phyloP scores from a whole-genome alignment of 2,113 vertebrate species.

The Bujurquina vittata region DNA sequence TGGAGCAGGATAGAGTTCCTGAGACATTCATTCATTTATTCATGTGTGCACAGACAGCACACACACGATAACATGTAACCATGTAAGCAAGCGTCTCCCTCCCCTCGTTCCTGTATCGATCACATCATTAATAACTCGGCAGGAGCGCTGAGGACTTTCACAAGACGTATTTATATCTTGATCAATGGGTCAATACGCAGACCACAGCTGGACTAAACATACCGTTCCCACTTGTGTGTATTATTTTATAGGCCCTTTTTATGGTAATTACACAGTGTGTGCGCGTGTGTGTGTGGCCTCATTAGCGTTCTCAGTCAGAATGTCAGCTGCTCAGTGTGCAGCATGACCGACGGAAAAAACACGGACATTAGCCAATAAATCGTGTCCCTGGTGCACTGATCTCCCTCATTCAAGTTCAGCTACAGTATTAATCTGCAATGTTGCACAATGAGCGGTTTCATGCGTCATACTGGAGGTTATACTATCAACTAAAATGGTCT shows the following conservation, averaged over 20 bases:
- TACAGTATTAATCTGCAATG: rapidly evolving
- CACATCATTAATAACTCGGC: slow-evolving; percentile 52
- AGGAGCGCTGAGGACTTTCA: slow-evolving; percentile 23
- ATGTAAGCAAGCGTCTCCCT: rapidly evolving
- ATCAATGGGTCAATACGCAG: slow-evolving; percentile 38
- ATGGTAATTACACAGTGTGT: not conserved
- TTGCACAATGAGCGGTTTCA: not conserved
- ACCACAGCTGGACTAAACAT: not conserved
- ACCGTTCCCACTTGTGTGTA: not conserved
- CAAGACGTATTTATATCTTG: slow-evolving; percentile 35
- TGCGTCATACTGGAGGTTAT: not conserved
- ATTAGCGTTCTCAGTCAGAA: slow-evolving; percentile 15
- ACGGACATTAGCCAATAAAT: not conserved
- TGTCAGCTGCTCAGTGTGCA: slow-evolving; percentile 9
- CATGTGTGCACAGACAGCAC: not conserved
- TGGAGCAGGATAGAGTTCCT: slow-evolving; percentile 17
- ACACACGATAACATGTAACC: not conserved
- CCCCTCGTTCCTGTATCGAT: slow-evolving; percentile 24
- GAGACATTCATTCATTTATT: not conserved
- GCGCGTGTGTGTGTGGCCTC: slow-evolving; percentile 4
- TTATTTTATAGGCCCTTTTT: not conserved
- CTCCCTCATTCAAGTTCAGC: not conserved
- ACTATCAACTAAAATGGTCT: not conserved
- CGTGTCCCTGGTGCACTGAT: not conserved
- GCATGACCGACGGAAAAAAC: not conserved